Evolutionary conservation across 1,140 invertebrate species (phyloP).

Genomic region (Cylas formicarius): DNA sequence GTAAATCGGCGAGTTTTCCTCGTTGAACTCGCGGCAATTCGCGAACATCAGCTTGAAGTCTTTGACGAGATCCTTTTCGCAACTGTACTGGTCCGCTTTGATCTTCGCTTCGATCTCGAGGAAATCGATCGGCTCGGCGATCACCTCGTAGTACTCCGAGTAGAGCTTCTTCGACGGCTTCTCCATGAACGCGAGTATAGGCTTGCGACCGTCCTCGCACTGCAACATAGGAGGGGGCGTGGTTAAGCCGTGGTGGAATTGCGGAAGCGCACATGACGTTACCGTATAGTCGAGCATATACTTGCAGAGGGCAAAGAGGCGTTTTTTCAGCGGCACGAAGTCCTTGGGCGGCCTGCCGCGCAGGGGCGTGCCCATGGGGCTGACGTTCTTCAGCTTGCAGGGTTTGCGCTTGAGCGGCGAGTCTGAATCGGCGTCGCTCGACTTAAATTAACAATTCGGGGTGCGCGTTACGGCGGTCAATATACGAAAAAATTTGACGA

Average conservation of each 20-base stretch:
- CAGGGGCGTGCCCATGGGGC: constrained; percentile 37
- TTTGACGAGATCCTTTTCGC: constrained; percentile 52
- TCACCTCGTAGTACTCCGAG: constrained; percentile 93
- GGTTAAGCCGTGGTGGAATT: constrained; percentile 6
- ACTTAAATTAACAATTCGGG: constrained; percentile 35
- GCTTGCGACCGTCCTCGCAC: constrained; percentile 74
- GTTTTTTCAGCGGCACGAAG: constrained; percentile 63
- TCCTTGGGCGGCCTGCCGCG: constrained; percentile 47
- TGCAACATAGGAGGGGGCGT: constrained; percentile 32
- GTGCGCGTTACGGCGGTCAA: neutral
- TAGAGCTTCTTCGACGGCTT: constrained; percentile 93
- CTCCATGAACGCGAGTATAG: constrained; percentile 91
- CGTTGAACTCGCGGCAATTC: constrained; percentile 90
- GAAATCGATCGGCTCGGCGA: constrained; percentile 92
- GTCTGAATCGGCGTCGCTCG: constrained; percentile 50
- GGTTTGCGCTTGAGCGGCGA: constrained; percentile 37
- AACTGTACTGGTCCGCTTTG: constrained; percentile 58
- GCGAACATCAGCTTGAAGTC: constrained; percentile 84
- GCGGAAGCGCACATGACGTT: constrained; percentile 27
- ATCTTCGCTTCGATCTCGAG: constrained; percentile 89
- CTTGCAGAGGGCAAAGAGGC: constrained; percentile 65
- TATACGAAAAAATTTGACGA: neutral
- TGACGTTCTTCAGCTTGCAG: constrained; percentile 47
- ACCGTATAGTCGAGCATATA: constrained; percentile 70
- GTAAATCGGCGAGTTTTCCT: constrained; percentile 90